phyloP scores from a whole-genome alignment of 2,888 invertebrate species.

The Pristionchus entomophagus region DNA sequence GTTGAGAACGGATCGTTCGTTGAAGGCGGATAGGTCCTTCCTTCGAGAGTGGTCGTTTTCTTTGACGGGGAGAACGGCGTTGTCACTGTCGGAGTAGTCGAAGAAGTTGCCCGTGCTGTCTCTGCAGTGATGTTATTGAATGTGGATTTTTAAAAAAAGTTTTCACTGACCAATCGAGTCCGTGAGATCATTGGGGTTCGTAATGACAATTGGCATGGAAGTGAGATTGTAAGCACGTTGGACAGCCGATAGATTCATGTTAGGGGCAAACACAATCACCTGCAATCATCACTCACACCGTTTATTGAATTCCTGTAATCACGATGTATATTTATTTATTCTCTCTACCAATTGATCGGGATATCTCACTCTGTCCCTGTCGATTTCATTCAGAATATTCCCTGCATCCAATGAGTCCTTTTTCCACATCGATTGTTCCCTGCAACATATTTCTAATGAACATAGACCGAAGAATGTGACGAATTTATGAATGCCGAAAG shows the following conservation, averaged over 20 bases:
- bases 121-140: too few species aligned
- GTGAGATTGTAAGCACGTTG: background rate
- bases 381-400: background rate
- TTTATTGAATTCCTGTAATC: too few species aligned
- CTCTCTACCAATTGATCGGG: background rate
- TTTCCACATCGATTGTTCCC: background rate
- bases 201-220: background rate
- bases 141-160: too few species aligned
- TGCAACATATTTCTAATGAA: background rate
- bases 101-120: too few species aligned
- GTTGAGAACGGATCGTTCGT: too few species aligned
- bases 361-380: background rate
- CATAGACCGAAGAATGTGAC: too few species aligned
- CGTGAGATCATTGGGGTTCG: background rate
- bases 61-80: too few species aligned
- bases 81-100: too few species aligned
- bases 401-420: background rate
- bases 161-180: slow-evolving; percentile 3
- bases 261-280: slow-evolving; percentile 19
- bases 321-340: background rate
- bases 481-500: too few species aligned
- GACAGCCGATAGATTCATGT: background rate
- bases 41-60: too few species aligned
- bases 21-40: too few species aligned
- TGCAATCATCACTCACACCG: background rate